A percentile compares a stretch with the other conserved stretches of the same genome.
Conservation (phyloP, 2,113 vertebrate species). For the Colaptes auratus region DNA sequence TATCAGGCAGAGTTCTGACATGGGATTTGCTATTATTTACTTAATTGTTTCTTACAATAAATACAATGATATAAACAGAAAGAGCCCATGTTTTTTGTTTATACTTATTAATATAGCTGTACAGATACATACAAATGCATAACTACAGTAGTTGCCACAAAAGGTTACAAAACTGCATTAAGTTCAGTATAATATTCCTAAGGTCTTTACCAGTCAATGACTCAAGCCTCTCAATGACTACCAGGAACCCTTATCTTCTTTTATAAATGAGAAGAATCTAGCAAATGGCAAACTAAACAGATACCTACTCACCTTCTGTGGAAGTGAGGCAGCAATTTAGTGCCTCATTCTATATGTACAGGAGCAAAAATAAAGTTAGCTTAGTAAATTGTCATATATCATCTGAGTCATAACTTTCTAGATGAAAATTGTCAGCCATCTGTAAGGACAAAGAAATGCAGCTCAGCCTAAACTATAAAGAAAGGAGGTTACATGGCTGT, state of each 20-base stretch:
- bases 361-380: not conserved
- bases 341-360: not conserved
- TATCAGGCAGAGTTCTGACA: not conserved
- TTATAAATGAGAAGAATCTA: not conserved
- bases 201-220: not conserved
- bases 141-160: not conserved
- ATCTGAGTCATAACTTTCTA: not conserved
- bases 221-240: not conserved
- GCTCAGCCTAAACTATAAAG: not conserved
- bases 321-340: not conserved
- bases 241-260: not conserved
- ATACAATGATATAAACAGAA: not conserved
- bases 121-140: fast-evolving
- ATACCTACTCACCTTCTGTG: not conserved
- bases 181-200: not conserved
- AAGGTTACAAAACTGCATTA: not conserved
- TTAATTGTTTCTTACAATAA: not conserved
- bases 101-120: not conserved
- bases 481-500: not conserved
- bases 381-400: not conserved
- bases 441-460: not conserved
- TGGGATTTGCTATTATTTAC: not conserved
- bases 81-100: not conserved
- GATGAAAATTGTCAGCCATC: not conserved
- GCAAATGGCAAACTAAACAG: not conserved